Conservation (phyloP, 2,113 vertebrate genomes). For the Antechinus flavipes region DNA sequence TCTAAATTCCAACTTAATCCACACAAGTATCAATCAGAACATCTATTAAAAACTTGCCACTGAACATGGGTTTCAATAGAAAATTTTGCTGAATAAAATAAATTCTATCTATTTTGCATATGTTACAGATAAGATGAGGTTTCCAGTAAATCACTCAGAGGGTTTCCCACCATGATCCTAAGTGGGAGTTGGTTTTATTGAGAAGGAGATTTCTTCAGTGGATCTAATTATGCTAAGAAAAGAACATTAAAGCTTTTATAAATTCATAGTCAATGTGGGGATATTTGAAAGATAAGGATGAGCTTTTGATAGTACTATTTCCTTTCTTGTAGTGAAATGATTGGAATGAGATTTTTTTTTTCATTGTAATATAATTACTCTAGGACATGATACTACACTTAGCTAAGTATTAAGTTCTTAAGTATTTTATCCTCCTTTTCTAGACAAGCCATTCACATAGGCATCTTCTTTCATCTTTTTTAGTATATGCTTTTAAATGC, state of each 20-base stretch:
- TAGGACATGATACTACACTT: slow-evolving; percentile 43
- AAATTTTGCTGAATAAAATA: slow-evolving; percentile 41
- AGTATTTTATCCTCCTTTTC: slow-evolving; percentile 21
- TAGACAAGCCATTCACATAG: neutral
- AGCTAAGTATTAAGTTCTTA: slow-evolving; percentile 63
- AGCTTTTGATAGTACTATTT: slow-evolving; percentile 72
- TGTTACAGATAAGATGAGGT: slow-evolving; percentile 25
- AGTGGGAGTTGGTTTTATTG: slow-evolving; percentile 66
- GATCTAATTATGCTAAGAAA: slow-evolving; percentile 68
- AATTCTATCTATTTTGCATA: slow-evolving; percentile 40
- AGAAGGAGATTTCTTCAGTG: slow-evolving; percentile 56
- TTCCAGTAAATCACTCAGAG: slow-evolving; percentile 56
- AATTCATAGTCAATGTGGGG: slow-evolving; percentile 60
- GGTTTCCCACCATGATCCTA: slow-evolving; percentile 40
- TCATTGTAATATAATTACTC: slow-evolving; percentile 66
- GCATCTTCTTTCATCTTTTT: slow-evolving; percentile 48
- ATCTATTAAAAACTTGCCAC: slow-evolving; percentile 20
- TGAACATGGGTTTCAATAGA: slow-evolving; percentile 27
- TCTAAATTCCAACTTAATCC: slow-evolving; percentile 24
- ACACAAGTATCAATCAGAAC: slow-evolving; percentile 10
- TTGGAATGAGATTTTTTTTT: slow-evolving; percentile 65
- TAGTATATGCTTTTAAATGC: slow-evolving; percentile 56
- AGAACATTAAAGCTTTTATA: slow-evolving; percentile 70
- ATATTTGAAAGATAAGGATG: slow-evolving; percentile 69
- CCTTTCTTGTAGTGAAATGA: slow-evolving; percentile 63